A percentile compares a stretch with the other conserved stretches of the same genome.
Evolutionary conservation across 2,113 vertebrate genomes (phyloP).

Genomic region (Epinephelus moara): DNA sequence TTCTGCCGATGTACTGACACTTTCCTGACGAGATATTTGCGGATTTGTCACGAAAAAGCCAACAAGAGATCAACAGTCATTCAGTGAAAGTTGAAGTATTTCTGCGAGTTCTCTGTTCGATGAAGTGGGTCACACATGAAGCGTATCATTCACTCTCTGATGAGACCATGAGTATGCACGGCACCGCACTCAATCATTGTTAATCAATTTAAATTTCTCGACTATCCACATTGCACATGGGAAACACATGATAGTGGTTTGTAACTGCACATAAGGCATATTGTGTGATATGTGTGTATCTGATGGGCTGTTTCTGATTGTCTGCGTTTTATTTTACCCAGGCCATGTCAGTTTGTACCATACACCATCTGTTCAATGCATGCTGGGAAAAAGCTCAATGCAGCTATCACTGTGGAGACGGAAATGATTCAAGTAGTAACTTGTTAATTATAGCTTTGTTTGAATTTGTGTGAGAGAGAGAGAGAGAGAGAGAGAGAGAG

Average conservation of each 20-base stretch:
- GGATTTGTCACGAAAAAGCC: constrained; percentile 11
- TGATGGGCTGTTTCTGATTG: background rate
- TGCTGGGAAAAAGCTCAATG: constrained; percentile 6
- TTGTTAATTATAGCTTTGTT: background rate
- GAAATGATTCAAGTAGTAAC: background rate
- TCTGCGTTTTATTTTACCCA: background rate
- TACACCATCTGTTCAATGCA: background rate
- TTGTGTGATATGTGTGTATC: background rate
- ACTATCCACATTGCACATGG: background rate
- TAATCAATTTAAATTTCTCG: constrained; percentile 34
- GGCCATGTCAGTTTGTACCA: background rate
- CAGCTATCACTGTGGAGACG: background rate
- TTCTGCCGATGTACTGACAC: background rate
- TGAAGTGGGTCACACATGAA: constrained; percentile 46
- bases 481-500: background rate
- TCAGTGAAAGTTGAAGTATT: constrained; percentile 24
- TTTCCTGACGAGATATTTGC: constrained; percentile 1
- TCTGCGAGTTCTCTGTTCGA: constrained; percentile 3
- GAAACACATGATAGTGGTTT: constrained; percentile 3
- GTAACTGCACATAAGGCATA: background rate
- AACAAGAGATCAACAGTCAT: constrained; percentile 16
- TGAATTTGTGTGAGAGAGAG: background rate
- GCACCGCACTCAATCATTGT: constrained; percentile 29
- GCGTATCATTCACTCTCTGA: constrained; percentile 40
- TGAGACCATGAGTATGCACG: constrained; percentile 34